Conservation (phyloP, 2,797 vertebrate genomes). For the Morus bassanus region DNA sequence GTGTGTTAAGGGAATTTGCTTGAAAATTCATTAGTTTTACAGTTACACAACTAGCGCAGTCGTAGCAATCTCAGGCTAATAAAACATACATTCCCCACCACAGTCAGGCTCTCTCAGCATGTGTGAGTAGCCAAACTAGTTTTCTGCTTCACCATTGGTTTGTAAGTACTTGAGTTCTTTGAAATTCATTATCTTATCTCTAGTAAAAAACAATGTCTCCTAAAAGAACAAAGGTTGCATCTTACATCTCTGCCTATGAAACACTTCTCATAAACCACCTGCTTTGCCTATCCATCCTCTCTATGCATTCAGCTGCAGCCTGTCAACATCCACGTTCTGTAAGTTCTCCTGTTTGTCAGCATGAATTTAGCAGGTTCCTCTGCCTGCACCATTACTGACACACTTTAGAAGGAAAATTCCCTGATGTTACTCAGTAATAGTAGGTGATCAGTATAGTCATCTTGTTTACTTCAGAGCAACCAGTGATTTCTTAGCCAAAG, state of each 20-base stretch:
- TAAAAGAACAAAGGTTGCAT: conserved; percentile 17
- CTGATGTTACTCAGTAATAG: background rate
- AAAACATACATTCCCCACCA: background rate
- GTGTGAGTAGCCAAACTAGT: background rate
- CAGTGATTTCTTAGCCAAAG: background rate
- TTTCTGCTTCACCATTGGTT: background rate
- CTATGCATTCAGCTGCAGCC: background rate
- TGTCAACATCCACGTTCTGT: background rate
- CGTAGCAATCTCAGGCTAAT: background rate
- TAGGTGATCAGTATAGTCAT: background rate
- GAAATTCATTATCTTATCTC: conserved; percentile 44
- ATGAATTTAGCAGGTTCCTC: background rate
- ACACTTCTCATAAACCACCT: background rate
- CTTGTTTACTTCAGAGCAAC: background rate
- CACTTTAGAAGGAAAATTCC: background rate
- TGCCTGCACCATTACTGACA: background rate
- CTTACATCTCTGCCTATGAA: background rate
- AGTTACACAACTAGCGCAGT: background rate
- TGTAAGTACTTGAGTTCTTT: background rate
- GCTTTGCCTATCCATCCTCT: background rate
- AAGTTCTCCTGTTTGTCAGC: background rate
- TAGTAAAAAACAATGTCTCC: background rate
- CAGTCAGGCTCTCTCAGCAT: background rate
- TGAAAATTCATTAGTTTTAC: background rate
- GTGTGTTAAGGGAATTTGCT: background rate